Evolutionary conservation across 2,113 vertebrate genomes (phyloP).

Genomic region (Hiodon tergisus): DNA sequence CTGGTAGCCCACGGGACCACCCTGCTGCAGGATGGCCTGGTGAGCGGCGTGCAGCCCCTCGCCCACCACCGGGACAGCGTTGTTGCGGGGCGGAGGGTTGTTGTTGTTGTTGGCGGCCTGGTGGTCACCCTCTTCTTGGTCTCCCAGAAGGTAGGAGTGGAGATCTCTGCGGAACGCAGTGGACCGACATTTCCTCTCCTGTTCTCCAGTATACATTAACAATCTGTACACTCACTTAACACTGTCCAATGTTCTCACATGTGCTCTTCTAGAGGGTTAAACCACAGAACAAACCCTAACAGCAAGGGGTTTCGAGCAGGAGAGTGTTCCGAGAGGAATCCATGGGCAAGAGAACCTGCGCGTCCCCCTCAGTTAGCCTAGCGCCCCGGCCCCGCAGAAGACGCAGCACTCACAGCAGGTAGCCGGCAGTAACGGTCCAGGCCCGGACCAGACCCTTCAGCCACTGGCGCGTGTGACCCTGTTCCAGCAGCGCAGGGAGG

Average conservation of each 20-base stretch:
- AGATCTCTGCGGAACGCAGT: slow-evolving; percentile 73
- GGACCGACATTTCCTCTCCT: too few species aligned
- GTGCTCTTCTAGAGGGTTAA: too few species aligned
- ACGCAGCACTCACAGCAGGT: slow-evolving; percentile 77
- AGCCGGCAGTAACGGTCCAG: slow-evolving; percentile 94
- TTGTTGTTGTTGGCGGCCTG: slow-evolving; percentile 86
- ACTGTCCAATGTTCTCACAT: too few species aligned
- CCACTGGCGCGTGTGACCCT: slow-evolving; percentile 97
- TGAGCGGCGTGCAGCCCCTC: slow-evolving; percentile 95
- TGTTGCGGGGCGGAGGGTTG: slow-evolving; percentile 83
- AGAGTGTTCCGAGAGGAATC: too few species aligned
- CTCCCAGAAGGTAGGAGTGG: slow-evolving; percentile 93
- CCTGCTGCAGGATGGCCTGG: slow-evolving; percentile 97
- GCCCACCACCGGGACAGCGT: slow-evolving; percentile 82
- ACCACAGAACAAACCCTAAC: too few species aligned
- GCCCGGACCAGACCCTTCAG: slow-evolving; percentile 93
- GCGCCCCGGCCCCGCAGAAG: too few species aligned
- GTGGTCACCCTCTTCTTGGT: slow-evolving; percentile 94
- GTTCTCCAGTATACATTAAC: too few species aligned
- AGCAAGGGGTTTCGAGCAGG: too few species aligned
- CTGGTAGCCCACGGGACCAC: slow-evolving; percentile 94
- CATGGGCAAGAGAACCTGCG: background rate
- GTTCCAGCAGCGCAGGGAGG: slow-evolving; percentile 91
- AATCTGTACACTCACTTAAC: too few species aligned
- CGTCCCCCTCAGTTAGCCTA: background rate